These are phyloP conservation scores for Henricia sp. DNA, from an alignment of 53 echinoderm and acorn worm species.

Conservation along the genomic window DNA sequence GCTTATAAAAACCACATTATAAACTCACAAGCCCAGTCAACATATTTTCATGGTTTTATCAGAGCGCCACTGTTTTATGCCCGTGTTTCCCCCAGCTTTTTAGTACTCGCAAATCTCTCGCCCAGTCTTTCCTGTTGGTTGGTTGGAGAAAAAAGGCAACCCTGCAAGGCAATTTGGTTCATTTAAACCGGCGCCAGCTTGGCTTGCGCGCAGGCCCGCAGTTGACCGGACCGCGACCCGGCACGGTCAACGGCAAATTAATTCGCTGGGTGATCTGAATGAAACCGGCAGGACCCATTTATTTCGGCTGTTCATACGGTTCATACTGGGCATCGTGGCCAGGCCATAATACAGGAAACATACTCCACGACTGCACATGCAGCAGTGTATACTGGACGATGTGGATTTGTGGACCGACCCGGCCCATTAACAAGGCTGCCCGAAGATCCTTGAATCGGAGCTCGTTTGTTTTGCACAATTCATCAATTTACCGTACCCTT, in stretches of 20 bases:
- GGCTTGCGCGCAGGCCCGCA: constrained; percentile 53
- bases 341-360: not conserved
- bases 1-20: not conserved
- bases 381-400: constrained; percentile 2
- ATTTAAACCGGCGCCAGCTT: constrained; percentile 53
- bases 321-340: not conserved
- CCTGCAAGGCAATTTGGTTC: constrained; percentile 59
- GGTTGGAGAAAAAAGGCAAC: constrained; percentile 34
- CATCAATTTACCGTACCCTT: constrained; percentile 63
- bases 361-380: no score
- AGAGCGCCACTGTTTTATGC: not conserved
- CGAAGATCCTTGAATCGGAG: constrained; percentile 49
- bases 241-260: constrained; percentile 69
- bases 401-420: not conserved
- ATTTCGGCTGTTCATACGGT: constrained; percentile 9
- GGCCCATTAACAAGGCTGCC: constrained; percentile 43
- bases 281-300: constrained; percentile 52
- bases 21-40: not conserved
- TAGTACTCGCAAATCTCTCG: not conserved
- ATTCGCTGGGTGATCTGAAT: constrained; percentile 58
- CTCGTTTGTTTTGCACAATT: constrained; percentile 60
- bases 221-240: constrained; percentile 69
- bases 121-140: no score
- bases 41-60: no score
- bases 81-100: not conserved